Percentiles rank a stretch among this genome's conserved stretches.
phyloP scores from a whole-genome alignment of 1,140 invertebrate genomes.

The Nephila pilipes region DNA sequence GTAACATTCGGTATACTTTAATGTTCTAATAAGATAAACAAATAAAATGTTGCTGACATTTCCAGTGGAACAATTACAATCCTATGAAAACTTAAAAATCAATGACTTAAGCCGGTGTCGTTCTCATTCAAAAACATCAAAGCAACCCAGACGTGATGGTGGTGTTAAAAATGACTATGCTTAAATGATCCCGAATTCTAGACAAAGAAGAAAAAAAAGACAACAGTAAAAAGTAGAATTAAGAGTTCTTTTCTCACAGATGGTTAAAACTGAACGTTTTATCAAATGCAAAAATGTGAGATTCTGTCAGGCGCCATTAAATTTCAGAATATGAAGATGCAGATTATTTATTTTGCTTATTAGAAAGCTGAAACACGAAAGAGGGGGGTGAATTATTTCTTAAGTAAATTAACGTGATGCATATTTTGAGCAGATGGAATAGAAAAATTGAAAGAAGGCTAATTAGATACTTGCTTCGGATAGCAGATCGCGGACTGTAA shows the following conservation, averaged over 20 bases:
- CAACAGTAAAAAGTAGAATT: constrained; percentile 58
- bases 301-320: constrained; percentile 54
- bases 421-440: neutral
- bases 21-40: neutral
- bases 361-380: constrained; percentile 7
- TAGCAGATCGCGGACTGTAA: neutral
- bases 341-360: constrained; percentile 65
- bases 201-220: constrained; percentile 68
- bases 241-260: constrained; percentile 73
- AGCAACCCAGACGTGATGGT: constrained; percentile 47
- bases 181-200: constrained; percentile 36
- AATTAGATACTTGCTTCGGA: constrained; percentile 10
- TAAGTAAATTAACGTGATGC: constrained; percentile 56
- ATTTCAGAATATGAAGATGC: constrained; percentile 55
- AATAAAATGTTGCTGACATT: neutral
- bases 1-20: neutral
- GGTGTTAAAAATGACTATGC: constrained; percentile 69
- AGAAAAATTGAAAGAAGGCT: neutral
- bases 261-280: constrained; percentile 62
- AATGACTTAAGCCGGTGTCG: neutral
- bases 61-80: neutral
- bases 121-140: neutral
- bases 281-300: constrained; percentile 73
- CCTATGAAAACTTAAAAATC: neutral
- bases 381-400: constrained; percentile 45